Evolutionary conservation across 2,113 vertebrate genomes (phyloP), one percentile per base, ranked within the genome.

Genomic region (Ia io): DNA sequence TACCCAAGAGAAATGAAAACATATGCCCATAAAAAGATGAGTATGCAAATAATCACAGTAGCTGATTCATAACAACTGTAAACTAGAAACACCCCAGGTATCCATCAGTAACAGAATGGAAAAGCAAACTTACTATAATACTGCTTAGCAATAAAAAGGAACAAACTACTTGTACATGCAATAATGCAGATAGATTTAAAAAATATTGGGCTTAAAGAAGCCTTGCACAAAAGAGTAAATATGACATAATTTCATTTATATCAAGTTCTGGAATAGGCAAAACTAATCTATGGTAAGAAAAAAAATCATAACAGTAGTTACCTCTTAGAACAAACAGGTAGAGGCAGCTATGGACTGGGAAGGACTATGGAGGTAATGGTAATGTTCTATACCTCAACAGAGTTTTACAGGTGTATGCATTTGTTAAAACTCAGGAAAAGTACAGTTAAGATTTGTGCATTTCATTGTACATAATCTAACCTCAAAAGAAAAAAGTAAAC

Each of bases 1-100:
- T 90, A 92, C 28, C 9, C 17, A 96, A 84, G 53, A 84, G 56
- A 96, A 97, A 90, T 86, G 23, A 74, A 96, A 88, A 92, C 28
- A 84, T 49, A 91, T 84, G 25, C 13, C 71, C 51, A 95, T n/a
- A 84, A 87, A 95, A 91, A 94, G n/a, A 82, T 9, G 22, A 78
- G 11, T n/a, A 32, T 22, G 90, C 35, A 88, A 84, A 74, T 79
- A 17, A 71, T 95, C 71, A 90, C 8, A 88, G n/a, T 44, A 84
- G 49, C 16, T 91, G 91, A 77, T 35, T 88, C 49, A 71, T 51
- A 82, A 91, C 25, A 95, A 63, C 17, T 91, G 40, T 84, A 94
- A 88, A 79, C 65, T 84, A 84, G 65, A 53, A 91, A 79, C 23
- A 79, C 77, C 11, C 17, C 35, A 92, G 35, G 73, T 70, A 47